Evolutionary conservation across 2,797 vertebrate species (phyloP), one percentile per base, ranked within the genome.

Genomic region (Enteromius treurensis): DNA sequence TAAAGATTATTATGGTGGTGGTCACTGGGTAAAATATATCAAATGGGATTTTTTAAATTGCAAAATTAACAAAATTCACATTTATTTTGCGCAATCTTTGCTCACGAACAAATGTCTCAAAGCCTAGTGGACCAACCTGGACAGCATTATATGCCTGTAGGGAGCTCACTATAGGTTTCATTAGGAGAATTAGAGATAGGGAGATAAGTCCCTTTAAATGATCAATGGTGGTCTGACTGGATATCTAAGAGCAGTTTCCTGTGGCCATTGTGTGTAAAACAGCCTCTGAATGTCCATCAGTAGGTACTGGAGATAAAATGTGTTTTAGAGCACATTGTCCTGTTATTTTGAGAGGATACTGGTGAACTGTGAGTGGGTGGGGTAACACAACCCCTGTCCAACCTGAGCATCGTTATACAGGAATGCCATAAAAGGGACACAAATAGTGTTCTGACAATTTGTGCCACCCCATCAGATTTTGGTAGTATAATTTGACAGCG

Each of bases 231-330:
- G 53, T 42, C 19, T 75, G 37, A 65, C 40, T 75, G 53, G 58
- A 83, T 80, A 86, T 88, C 77, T 77, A 26, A 81, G 0, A 47
- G 8, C 75, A 1, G 32, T 42, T 84, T 85, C 81, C 65, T 76
- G 34, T 8, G 29, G 60, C 68, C 88, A 87, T 86, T 87, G 88
- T 89, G 84, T 88, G 84, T 29, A 73, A 83, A 83, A 79, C 76
- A 86, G 73, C 58, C 68, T 49, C 69, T 84, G 45, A 74, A 75
- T 55, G 58, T n/a, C 60, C 68, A 40, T 81, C 81, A 79, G 65
- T n/a, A 64, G 15, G 8, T 34, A 71, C 79, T 21, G 26, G 68
- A 62, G 88, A 89, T 88, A 87, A 88, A 81, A 82, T 53, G 77
- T 84, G 83, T 86, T 85, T 84, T 85, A 79, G 29, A 70, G 81